Evolutionary conservation across 2,888 invertebrate genomes (phyloP).

Genomic region (Pecten maximus): DNA sequence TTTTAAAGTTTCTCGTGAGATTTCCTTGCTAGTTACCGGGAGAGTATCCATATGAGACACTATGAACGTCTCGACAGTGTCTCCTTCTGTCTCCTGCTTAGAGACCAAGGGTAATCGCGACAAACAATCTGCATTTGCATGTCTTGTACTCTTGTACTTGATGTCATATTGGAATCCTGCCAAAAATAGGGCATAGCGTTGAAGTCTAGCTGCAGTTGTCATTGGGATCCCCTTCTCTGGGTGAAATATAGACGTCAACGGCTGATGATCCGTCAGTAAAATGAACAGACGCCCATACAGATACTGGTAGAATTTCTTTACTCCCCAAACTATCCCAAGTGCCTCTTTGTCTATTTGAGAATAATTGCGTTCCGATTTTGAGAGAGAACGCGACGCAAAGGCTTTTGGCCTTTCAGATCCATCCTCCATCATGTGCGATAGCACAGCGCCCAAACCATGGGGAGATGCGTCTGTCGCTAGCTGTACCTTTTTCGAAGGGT

Average conservation of each 20-base stretch:
- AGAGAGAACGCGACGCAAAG: constrained; percentile 53
- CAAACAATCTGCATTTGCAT: constrained; percentile 75
- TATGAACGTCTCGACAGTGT: too few relatives aligned
- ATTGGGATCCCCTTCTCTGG: constrained; percentile 63
- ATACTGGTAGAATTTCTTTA: constrained; percentile 58
- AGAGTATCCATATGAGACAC: too few relatives aligned
- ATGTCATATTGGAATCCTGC: constrained; percentile 55
- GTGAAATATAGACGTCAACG: constrained; percentile 54
- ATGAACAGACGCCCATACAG: constrained; percentile 49
- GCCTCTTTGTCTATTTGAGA: constrained; percentile 60
- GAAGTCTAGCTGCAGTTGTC: too few relatives aligned
- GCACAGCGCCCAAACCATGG: too few relatives aligned
- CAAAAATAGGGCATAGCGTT: constrained; percentile 71
- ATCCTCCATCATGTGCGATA: too few relatives aligned
- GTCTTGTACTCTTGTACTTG: constrained; percentile 46
- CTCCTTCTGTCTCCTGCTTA: too few relatives aligned
- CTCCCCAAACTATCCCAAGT: constrained; percentile 52
- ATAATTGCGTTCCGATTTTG: constrained; percentile 55
- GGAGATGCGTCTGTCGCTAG: not conserved
- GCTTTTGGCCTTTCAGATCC: too few relatives aligned
- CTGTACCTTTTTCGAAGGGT: constrained; percentile 3
- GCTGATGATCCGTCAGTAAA: constrained; percentile 56
- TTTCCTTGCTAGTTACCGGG: too few relatives aligned
- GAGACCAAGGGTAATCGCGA: constrained; percentile 65
- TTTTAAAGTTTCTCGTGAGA: too few relatives aligned